A percentile compares a stretch with the other conserved stretches of the same genome.
Evolutionary conservation across 2,797 vertebrate species (phyloP).

Genomic region (Semotilus atromaculatus): DNA sequence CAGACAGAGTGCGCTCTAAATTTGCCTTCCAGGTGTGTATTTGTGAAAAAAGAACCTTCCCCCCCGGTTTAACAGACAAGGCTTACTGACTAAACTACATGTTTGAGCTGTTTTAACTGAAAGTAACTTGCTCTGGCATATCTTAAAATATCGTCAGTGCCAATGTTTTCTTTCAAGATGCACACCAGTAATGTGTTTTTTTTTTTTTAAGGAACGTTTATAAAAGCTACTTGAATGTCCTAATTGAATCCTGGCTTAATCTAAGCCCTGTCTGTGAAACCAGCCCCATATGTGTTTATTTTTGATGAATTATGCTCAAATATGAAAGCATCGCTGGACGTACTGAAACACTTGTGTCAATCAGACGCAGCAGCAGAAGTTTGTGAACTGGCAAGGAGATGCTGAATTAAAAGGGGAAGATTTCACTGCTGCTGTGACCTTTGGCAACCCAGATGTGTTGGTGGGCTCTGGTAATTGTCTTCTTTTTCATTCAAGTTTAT

Average conservation of each 20-base stretch:
- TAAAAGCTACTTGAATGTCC: no score
- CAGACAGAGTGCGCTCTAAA: slow-evolving; percentile 82
- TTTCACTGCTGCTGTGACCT: slow-evolving; percentile 85
- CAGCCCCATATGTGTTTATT: not conserved
- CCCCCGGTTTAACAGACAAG: not conserved
- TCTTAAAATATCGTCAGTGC: no score
- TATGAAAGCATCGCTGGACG: not conserved
- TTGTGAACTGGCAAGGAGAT: slow-evolving; percentile 92
- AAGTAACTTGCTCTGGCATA: no score
- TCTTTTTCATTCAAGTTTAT: not conserved
- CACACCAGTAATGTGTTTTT: no score
- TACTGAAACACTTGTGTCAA: not conserved
- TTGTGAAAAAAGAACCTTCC: not conserved
- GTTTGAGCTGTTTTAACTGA: no score
- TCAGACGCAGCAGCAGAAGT: slow-evolving; percentile 91
- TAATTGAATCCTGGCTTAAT: not conserved
- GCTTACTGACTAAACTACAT: no score
- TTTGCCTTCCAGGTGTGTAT: slow-evolving; percentile 84
- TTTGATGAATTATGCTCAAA: not conserved
- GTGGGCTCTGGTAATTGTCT: slow-evolving; percentile 84
- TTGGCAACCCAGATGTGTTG: slow-evolving; percentile 90
- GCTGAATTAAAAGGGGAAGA: slow-evolving; percentile 86
- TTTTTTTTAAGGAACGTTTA: no score
- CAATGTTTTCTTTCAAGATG: no score
- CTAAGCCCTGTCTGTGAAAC: not conserved